phyloP scores from a whole-genome alignment of 2,888 invertebrate genomes.

The Steinernema hermaphroditum region DNA sequence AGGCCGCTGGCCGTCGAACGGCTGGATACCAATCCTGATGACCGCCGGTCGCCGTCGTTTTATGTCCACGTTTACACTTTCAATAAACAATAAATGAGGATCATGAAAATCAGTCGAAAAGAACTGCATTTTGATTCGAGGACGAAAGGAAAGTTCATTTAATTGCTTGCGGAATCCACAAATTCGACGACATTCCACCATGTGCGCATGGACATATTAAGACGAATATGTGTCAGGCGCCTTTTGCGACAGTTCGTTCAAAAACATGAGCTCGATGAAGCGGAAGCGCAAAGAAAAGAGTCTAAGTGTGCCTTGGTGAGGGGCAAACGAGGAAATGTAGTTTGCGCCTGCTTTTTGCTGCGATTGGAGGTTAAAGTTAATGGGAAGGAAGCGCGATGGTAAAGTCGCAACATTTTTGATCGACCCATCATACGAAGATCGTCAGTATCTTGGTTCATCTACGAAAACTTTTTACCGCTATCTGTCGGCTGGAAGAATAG shows the following conservation, averaged over 20 bases:
- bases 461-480: too few species aligned
- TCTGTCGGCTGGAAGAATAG: too few species aligned
- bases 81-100: constrained; percentile 14
- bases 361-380: too few species aligned
- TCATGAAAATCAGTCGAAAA: background rate
- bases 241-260: constrained; percentile 14
- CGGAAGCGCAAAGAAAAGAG: background rate
- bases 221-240: constrained; percentile 12
- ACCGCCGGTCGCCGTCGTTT: constrained; percentile 1
- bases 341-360: too few species aligned
- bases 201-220: constrained; percentile 5
- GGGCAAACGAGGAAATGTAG: too few species aligned
- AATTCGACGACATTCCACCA: background rate
- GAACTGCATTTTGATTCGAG: background rate
- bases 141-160: background rate
- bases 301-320: too few species aligned
- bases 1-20: background rate
- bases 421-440: too few species aligned
- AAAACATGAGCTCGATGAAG: background rate
- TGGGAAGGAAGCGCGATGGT: too few species aligned
- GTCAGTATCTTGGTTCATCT: too few species aligned
- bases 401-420: too few species aligned
- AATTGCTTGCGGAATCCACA: constrained; percentile 9
- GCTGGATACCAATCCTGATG: too few species aligned
- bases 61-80: constrained; percentile 28